Evolutionary conservation across 2,797 vertebrate species (phyloP).

Genomic region (Glossophaga mutica): DNA sequence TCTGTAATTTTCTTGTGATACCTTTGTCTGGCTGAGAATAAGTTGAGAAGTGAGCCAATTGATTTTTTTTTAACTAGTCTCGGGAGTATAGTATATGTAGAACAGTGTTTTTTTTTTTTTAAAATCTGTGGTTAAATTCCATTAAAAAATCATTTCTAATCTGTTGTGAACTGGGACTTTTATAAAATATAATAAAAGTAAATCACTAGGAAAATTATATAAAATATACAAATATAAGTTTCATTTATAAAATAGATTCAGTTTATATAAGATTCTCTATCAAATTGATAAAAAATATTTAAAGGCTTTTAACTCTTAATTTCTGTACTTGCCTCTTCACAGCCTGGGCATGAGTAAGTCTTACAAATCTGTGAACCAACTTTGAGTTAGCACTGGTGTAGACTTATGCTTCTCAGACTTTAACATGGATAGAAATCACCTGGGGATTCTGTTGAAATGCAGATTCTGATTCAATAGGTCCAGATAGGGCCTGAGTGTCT

Average conservation of each 20-base stretch:
- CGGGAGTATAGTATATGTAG: background rate
- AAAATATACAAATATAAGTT: background rate
- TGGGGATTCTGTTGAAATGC: background rate
- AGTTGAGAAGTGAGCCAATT: background rate
- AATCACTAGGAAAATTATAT: background rate
- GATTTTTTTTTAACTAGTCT: background rate
- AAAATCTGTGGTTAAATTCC: background rate
- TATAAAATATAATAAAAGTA: background rate
- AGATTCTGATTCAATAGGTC: background rate
- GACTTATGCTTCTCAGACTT: background rate
- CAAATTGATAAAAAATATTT: background rate
- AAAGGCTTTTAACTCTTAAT: background rate
- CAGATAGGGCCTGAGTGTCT: background rate
- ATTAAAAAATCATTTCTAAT: slow-evolving; percentile 37
- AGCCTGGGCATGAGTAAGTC: background rate
- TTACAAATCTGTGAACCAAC: background rate
- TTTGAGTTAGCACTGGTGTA: background rate
- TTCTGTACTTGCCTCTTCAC: background rate
- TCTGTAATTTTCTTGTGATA: background rate
- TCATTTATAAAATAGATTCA: background rate
- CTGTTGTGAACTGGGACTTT: background rate
- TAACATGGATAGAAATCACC: background rate
- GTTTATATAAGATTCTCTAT: background rate
- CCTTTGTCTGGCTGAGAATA: background rate
- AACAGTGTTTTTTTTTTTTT: background rate